phyloP scores from a whole-genome alignment of 2,113 vertebrate species.

The Quiscalus mexicanus region DNA sequence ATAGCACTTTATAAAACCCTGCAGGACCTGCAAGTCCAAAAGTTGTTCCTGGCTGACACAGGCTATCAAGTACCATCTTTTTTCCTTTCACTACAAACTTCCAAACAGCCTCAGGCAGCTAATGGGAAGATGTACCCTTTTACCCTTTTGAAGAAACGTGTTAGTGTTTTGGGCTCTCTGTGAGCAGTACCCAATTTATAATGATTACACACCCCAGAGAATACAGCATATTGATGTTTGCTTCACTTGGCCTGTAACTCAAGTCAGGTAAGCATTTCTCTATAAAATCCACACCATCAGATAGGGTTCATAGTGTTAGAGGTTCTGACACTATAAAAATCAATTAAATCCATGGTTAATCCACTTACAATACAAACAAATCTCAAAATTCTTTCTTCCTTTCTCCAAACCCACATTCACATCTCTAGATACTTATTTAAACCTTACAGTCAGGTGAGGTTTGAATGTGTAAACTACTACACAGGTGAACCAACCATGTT shows the following conservation, averaged over 20 bases:
- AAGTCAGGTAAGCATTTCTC: background rate
- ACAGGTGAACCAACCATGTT: background rate
- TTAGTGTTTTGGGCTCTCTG: background rate
- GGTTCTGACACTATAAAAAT: background rate
- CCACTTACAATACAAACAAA: background rate
- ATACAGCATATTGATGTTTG: background rate
- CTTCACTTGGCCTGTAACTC: background rate
- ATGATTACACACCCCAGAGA: background rate
- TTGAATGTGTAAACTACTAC: background rate
- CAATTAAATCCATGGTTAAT: background rate
- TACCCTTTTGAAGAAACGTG: background rate
- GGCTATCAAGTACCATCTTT: background rate
- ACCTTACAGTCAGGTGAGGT: background rate
- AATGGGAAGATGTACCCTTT: background rate
- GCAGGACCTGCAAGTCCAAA: background rate
- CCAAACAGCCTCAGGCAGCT: background rate
- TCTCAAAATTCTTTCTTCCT: background rate
- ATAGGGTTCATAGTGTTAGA: background rate
- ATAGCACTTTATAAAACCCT: background rate
- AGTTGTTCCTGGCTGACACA: background rate
- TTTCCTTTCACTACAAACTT: background rate
- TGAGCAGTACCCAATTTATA: background rate
- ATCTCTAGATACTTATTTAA: background rate
- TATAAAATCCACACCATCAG: background rate
- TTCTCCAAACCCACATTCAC: background rate